phyloP scores from a whole-genome alignment of 2,888 invertebrate genomes.

The Caenorhabditis sulstoni region DNA sequence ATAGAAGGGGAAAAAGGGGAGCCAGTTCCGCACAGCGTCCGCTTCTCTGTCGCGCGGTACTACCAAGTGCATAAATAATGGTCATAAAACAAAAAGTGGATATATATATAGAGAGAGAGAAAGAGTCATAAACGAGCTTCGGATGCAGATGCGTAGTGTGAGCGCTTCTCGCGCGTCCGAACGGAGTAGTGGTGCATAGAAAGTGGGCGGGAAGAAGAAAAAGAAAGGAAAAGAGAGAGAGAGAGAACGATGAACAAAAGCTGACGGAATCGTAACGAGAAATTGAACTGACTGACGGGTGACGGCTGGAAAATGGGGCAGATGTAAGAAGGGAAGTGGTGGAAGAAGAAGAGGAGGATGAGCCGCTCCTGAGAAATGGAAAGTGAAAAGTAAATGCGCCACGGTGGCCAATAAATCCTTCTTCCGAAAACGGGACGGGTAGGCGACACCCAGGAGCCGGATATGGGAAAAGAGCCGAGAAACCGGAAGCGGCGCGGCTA shows the following conservation, averaged over 20 bases:
- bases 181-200: slow-evolving; percentile 21
- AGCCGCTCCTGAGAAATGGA: slow-evolving; percentile 47
- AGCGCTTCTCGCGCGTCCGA: too few species aligned
- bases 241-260: slow-evolving; percentile 23
- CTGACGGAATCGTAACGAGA: slow-evolving; percentile 52
- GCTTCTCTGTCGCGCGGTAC: slow-evolving; percentile 8
- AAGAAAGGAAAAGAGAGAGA: background rate
- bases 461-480: too few species aligned
- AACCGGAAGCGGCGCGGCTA: too few species aligned
- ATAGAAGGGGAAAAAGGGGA: too few species aligned
- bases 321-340: too few species aligned
- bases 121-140: slow-evolving; percentile 50
- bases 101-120: too few species aligned
- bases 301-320: slow-evolving; percentile 51
- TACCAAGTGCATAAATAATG: slow-evolving; percentile 55
- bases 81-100: slow-evolving; percentile 59
- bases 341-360: slow-evolving; percentile 14
- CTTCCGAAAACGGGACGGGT: background rate
- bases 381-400: slow-evolving; percentile 14
- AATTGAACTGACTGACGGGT: slow-evolving; percentile 44
- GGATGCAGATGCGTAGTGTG: slow-evolving; percentile 19
- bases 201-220: slow-evolving; percentile 50
- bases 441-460: slow-evolving; percentile 5
- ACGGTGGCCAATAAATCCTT: slow-evolving; percentile 19
- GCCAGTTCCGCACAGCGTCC: too few species aligned